A percentile compares a stretch with the other conserved stretches of the same genome.
These are phyloP conservation scores for Ptilonorhynchus violaceus DNA, from an alignment of 2,113 vertebrate genomes.

Conservation along the genomic window DNA sequence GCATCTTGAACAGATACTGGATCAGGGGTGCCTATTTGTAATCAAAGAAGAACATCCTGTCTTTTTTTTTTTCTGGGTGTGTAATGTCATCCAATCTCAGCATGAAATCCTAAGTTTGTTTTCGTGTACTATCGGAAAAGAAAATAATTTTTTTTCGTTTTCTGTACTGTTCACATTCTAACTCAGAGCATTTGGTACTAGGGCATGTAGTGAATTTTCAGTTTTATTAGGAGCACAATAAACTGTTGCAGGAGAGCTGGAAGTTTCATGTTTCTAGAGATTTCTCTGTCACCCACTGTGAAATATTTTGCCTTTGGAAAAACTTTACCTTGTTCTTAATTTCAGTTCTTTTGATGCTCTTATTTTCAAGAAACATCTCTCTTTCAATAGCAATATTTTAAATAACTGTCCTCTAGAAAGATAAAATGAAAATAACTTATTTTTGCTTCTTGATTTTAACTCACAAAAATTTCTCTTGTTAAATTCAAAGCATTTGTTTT, in stretches of 20 bases:
- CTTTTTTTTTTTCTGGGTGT: background rate
- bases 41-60: background rate
- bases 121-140: background rate
- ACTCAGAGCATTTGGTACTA: background rate
- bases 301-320: background rate
- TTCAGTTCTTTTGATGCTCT: background rate
- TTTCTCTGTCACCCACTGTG: background rate
- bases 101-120: background rate
- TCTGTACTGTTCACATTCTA: background rate
- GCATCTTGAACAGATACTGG: background rate
- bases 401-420: background rate
- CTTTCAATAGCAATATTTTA: background rate
- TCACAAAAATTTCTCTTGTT: background rate
- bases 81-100: background rate
- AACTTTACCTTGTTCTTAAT: background rate
- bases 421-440: background rate
- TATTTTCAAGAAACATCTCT: background rate
- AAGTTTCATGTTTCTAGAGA: background rate
- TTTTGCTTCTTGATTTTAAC: background rate
- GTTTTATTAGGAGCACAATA: background rate
- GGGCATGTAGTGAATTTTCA: background rate
- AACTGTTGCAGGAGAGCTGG: background rate
- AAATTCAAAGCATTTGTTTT: background rate
- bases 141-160: background rate
- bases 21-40: background rate